phyloP scores from a whole-genome alignment of 2,797 vertebrate species.

The Gymnocypris eckloni region DNA sequence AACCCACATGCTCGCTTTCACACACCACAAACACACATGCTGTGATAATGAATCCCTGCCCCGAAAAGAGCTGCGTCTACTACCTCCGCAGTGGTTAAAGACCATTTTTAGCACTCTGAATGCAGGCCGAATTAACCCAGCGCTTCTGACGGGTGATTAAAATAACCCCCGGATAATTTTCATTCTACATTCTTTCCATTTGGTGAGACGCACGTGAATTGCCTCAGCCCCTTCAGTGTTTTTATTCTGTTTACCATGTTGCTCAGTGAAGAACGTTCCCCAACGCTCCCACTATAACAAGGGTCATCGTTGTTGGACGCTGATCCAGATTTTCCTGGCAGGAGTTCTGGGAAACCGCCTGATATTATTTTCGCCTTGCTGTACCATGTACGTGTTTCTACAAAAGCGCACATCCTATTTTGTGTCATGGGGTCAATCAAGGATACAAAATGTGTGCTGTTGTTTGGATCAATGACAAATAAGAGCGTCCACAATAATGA shows the following conservation, averaged over 20 bases:
- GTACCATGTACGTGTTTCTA: neutral
- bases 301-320: neutral
- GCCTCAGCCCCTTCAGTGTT: conserved; percentile 37
- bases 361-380: neutral
- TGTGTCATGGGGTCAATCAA: neutral
- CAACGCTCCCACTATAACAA: conserved; percentile 30
- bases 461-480: neutral
- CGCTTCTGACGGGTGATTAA: neutral
- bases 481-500: no score
- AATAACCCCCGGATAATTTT: conserved; percentile 4
- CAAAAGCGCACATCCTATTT: neutral
- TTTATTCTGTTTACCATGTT: conserved; percentile 50
- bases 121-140: neutral
- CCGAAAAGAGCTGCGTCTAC: neutral
- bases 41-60: conserved; percentile 19
- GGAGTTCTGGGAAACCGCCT: conserved; percentile 11
- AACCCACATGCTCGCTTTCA: conserved; percentile 11
- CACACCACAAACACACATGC: conserved; percentile 10
- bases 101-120: neutral
- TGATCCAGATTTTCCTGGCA: conserved; percentile 48
- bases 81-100: neutral
- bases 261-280: conserved; percentile 42
- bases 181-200: conserved; percentile 12
- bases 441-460: neutral
- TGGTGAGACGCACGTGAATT: neutral